phyloP scores from a whole-genome alignment of 2,113 vertebrate species.

The Sclerurus mexicanus region DNA sequence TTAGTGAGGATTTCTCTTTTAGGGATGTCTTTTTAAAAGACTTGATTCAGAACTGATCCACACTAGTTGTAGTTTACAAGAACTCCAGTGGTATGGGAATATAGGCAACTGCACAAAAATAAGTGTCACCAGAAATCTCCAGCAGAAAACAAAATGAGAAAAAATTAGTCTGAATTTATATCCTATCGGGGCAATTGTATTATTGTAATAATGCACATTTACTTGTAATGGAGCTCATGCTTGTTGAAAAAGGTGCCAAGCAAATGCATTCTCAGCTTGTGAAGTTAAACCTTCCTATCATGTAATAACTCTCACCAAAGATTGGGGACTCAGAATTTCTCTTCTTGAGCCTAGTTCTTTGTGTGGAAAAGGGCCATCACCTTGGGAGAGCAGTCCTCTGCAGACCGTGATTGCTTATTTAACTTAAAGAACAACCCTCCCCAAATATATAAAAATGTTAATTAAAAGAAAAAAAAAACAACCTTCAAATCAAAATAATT shows the following conservation, averaged over 20 bases:
- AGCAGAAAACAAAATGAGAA: background rate
- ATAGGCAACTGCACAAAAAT: background rate
- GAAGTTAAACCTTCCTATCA: background rate
- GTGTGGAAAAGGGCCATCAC: background rate
- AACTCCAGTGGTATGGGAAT: background rate
- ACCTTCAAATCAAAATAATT: background rate
- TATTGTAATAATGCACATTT: background rate
- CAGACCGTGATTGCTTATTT: background rate
- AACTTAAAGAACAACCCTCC: background rate
- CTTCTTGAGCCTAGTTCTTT: background rate
- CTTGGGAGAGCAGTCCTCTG: background rate
- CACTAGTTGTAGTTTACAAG: background rate
- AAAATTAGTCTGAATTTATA: background rate
- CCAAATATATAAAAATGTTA: background rate
- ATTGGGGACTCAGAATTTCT: background rate
- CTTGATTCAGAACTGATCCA: background rate
- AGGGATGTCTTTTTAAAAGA: background rate
- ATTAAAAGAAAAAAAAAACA: background rate
- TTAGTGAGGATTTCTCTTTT: background rate
- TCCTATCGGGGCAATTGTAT: background rate
- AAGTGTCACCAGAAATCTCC: background rate
- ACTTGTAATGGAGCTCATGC: background rate
- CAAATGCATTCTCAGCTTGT: background rate
- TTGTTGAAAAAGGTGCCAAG: background rate
- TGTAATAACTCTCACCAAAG: background rate